phyloP scores from a whole-genome alignment of 2,888 invertebrate species.

The Latrodectus hesperus region DNA sequence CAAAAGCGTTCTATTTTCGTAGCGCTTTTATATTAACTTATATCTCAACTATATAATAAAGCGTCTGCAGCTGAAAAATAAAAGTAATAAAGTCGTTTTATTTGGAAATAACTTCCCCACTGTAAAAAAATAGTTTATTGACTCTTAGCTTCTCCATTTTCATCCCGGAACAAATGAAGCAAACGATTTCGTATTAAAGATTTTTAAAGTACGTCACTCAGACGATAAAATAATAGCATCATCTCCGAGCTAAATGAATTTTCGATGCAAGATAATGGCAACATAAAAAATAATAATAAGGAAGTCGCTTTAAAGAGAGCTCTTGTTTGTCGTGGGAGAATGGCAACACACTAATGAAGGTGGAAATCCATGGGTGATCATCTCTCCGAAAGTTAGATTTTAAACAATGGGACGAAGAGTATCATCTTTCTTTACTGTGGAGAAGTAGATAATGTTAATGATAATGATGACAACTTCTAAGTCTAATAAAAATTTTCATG shows the following conservation, averaged over 20 bases:
- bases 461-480: too few species aligned
- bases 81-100: too few species aligned
- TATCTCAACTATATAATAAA: too few species aligned
- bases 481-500: too few species aligned
- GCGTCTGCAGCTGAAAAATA: too few species aligned
- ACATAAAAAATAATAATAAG: conserved; percentile 44
- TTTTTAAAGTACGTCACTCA: conserved; percentile 20
- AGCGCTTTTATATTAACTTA: too few species aligned
- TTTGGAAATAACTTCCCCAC: background rate
- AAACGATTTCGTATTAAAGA: conserved; percentile 9
- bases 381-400: conserved; percentile 5
- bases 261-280: conserved; percentile 14
- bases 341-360: conserved; percentile 48
- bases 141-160: background rate
- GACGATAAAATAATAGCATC: conserved; percentile 23
- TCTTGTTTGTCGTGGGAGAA: conserved; percentile 58
- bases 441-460: too few species aligned
- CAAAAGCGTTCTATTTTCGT: too few species aligned
- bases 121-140: background rate
- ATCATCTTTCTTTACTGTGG: background rate
- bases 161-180: conserved; percentile 1
- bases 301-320: conserved; percentile 32
- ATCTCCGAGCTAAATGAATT: conserved; percentile 38
- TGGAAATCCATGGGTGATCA: background rate
- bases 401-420: conserved; percentile 46